These are phyloP conservation scores for human DNA, from an alignment of 2,113 vertebrate genomes.

Conservation along the genomic window DNA sequence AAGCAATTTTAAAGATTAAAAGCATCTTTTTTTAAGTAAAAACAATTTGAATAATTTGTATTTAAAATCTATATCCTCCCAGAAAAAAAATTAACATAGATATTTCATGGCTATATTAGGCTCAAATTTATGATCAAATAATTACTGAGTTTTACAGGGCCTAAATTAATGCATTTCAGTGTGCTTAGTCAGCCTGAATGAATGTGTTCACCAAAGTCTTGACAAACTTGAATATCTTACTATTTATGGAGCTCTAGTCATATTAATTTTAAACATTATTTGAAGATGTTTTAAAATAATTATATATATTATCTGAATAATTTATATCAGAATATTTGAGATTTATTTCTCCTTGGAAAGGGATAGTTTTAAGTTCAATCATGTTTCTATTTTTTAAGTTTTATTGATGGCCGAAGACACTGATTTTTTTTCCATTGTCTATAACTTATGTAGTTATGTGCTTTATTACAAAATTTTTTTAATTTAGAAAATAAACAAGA, in stretches of 20 bases:
- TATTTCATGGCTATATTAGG: not conserved
- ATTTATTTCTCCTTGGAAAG: not conserved
- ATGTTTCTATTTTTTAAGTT: not conserved
- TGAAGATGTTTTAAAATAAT: not conserved
- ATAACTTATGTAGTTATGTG: not conserved
- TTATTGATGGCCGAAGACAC: not conserved
- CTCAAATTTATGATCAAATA: rapidly evolving
- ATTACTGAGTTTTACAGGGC: not conserved
- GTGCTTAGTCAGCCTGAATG: not conserved
- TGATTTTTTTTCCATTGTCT: not conserved
- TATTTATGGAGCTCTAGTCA: not conserved
- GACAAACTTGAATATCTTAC: not conserved
- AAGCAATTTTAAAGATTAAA: constrained; percentile 45
- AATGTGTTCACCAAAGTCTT: not conserved
- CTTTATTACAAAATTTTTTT: not conserved
- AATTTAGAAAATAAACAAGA: no score
- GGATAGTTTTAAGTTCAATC: not conserved
- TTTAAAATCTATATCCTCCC: not conserved
- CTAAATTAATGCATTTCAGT: not conserved
- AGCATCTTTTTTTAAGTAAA: not conserved
- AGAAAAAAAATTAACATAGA: not conserved
- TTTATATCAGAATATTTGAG: not conserved
- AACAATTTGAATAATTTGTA: not conserved
- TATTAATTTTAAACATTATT: not conserved
- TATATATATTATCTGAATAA: not conserved